Conservation (phyloP, 2,888 invertebrate genomes). For the Clepsis dumicolana region DNA sequence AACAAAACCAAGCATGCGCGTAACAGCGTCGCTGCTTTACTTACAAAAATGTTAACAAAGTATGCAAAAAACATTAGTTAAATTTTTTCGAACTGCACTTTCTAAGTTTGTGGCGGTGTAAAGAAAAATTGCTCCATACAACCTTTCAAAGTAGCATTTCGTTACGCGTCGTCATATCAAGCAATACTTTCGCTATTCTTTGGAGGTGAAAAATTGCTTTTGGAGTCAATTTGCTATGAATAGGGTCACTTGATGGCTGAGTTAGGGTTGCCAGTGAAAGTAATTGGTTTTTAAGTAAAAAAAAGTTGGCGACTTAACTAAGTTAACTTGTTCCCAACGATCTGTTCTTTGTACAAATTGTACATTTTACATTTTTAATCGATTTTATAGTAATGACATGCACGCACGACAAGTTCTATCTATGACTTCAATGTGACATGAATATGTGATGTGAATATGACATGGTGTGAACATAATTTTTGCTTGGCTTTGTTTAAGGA, state of each 20-base stretch:
- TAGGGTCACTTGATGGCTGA: constrained; percentile 17
- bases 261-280: constrained; percentile 14
- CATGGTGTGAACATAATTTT: too few relatives aligned
- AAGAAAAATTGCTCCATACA: constrained; percentile 63
- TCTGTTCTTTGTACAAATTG: too few relatives aligned
- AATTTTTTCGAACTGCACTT: constrained; percentile 2
- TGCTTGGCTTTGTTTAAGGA: too few relatives aligned
- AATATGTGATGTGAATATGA: too few relatives aligned
- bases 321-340: too few relatives aligned
- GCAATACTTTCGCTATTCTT: constrained; percentile 67
- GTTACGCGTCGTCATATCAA: constrained; percentile 54
- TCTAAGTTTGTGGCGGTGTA: constrained; percentile 40
- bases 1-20: constrained; percentile 17
- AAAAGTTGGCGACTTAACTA: not conserved
- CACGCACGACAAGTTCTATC: too few relatives aligned
- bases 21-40: not conserved
- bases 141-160: constrained; percentile 44
- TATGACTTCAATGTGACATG: too few relatives aligned
- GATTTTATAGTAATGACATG: too few relatives aligned
- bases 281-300: not conserved
- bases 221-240: constrained; percentile 31
- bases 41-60: not conserved
- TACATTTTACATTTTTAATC: too few relatives aligned
- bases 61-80: not conserved
- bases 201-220: constrained; percentile 39